Conservation (phyloP, 2,888 invertebrate species). For the Papilio demoleus region DNA sequence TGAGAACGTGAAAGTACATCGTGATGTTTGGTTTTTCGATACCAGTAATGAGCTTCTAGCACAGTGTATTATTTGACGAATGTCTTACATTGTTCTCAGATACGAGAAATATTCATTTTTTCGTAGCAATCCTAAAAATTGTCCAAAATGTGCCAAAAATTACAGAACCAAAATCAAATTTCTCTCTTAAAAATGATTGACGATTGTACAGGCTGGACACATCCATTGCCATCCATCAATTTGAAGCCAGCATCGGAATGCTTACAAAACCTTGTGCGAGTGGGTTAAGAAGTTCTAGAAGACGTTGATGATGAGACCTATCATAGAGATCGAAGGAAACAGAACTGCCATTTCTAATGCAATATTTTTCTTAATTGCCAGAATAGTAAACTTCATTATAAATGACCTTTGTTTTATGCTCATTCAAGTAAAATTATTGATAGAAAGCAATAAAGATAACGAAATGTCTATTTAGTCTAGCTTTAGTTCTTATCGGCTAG, state of each 20-base stretch:
- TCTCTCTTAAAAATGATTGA: too few species aligned
- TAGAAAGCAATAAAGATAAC: constrained; percentile 11
- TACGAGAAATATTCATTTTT: background rate
- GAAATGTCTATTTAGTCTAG: constrained; percentile 20
- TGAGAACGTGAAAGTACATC: constrained; percentile 33
- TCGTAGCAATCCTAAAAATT: too few species aligned
- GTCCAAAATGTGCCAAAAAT: too few species aligned
- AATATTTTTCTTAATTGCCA: background rate
- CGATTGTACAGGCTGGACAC: too few species aligned
- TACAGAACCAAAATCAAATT: too few species aligned
- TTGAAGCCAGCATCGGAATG: too few species aligned
- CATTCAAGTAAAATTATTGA: constrained; percentile 1
- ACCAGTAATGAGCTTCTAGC: background rate
- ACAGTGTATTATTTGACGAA: background rate
- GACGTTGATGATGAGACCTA: too few species aligned
- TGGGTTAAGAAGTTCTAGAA: too few species aligned
- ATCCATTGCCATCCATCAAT: too few species aligned
- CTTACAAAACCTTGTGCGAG: too few species aligned
- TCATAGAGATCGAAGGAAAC: too few species aligned
- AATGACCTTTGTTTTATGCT: background rate
- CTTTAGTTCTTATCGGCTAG: background rate
- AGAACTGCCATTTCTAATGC: too few species aligned
- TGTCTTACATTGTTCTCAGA: background rate
- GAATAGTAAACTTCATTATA: background rate
- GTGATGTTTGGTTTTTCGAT: constrained; percentile 21